These are phyloP conservation scores for Erpetoichthys calabaricus DNA, from an alignment of 2,797 vertebrate genomes.

Conservation along the genomic window DNA sequence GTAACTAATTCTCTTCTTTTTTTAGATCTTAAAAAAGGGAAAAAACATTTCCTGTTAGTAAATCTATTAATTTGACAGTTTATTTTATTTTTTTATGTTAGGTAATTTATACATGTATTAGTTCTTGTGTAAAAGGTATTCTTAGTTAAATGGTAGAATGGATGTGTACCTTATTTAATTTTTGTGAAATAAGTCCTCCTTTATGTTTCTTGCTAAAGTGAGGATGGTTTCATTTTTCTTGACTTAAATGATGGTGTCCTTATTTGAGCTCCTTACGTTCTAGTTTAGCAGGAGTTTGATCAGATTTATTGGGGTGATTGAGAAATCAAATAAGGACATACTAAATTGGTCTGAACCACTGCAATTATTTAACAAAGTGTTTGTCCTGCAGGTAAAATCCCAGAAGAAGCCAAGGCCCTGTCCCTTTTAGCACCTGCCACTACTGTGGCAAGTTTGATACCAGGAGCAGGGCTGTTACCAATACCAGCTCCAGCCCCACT, in stretches of 20 bases:
- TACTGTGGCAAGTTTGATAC: slow-evolving; percentile 71
- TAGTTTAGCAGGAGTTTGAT: slow-evolving; percentile 33
- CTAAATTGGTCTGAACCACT: slow-evolving; percentile 36
- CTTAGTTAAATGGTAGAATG: too few relatives aligned
- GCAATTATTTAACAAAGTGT: slow-evolving; percentile 36
- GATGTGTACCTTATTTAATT: too few relatives aligned
- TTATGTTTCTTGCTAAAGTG: too few relatives aligned
- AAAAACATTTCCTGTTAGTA: slow-evolving; percentile 2
- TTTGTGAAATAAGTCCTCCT: too few relatives aligned
- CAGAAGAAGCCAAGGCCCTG: slow-evolving; percentile 92
- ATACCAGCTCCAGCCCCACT: slow-evolving; percentile 73
- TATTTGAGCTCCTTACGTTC: slow-evolving; percentile 22
- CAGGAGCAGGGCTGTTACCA: slow-evolving; percentile 83
- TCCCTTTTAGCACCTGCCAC: slow-evolving; percentile 80
- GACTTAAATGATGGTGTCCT: slow-evolving; percentile 8
- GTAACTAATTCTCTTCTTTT: slow-evolving; percentile 77
- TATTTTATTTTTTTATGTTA: slow-evolving; percentile 12
- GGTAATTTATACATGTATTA: background rate
- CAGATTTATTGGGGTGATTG: slow-evolving; percentile 58
- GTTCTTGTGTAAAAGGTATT: too few relatives aligned
- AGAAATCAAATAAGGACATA: slow-evolving; percentile 59
- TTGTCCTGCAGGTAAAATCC: slow-evolving; percentile 85
- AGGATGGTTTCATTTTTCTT: slow-evolving; percentile 5
- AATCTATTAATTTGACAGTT: slow-evolving; percentile 14
- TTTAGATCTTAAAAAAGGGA: slow-evolving; percentile 16